These are phyloP conservation scores for Spilogale gracilis DNA, from an alignment of 2,113 vertebrate species.

Conservation along the genomic window DNA sequence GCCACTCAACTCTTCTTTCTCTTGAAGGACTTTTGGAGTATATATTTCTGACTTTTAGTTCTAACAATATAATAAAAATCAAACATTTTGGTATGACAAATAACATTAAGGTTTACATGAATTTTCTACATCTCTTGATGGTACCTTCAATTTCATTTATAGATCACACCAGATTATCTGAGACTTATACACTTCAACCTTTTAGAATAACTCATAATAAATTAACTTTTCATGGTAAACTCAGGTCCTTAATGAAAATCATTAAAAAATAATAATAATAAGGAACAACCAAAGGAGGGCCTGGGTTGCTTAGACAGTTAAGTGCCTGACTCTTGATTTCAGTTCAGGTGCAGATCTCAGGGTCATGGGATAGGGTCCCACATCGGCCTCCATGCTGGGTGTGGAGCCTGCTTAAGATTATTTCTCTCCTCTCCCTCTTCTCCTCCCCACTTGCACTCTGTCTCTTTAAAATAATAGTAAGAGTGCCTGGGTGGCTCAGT, in stretches of 20 bases:
- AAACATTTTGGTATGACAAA: neutral
- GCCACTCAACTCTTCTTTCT: neutral
- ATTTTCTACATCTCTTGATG: neutral
- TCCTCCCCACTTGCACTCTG: neutral
- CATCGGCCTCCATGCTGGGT: accelerated
- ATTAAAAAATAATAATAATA: neutral
- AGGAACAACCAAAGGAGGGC: neutral
- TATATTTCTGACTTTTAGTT: neutral
- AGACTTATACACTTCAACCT: accelerated
- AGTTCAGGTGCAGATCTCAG: neutral
- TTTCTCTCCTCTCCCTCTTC: neutral
- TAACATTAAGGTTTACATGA: neutral
- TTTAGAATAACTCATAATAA: neutral
- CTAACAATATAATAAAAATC: neutral
- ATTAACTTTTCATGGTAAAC: neutral
- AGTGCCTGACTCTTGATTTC: neutral
- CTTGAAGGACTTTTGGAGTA: neutral
- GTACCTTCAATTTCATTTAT: neutral
- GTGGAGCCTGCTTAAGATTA: neutral
- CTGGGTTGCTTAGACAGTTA: neutral
- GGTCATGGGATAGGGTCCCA: no score
- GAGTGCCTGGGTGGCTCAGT: no score
- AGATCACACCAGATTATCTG: neutral
- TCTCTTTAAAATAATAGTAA: neutral
- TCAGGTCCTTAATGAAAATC: neutral